Evolutionary conservation across 2,113 vertebrate genomes (phyloP).

Genomic region (Larimichthys crocea): DNA sequence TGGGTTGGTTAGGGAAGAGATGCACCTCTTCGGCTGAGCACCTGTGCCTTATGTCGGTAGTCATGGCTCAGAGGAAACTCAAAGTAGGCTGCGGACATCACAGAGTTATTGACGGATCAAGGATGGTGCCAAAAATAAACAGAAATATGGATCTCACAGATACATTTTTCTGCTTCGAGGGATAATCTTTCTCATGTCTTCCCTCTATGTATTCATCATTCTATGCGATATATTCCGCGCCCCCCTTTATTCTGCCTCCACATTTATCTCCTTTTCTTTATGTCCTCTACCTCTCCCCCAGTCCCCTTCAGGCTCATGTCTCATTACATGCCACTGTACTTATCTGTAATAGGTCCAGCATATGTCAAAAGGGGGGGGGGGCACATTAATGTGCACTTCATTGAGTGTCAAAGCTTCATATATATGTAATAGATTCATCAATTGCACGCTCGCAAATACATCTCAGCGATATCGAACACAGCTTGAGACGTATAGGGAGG

Average conservation of each 20-base stretch:
- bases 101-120: conserved; percentile 27
- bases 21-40: background rate
- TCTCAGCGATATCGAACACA: conserved; percentile 25
- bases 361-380: conserved; percentile 8
- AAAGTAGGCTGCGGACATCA: background rate
- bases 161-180: background rate
- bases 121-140: conserved; percentile 23
- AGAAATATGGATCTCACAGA: conserved; percentile 27
- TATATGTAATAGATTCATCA: conserved; percentile 36
- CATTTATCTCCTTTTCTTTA: background rate
- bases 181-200: background rate
- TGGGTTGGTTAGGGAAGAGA: background rate
- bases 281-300: background rate
- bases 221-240: background rate
- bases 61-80: background rate
- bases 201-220: conserved; percentile 1
- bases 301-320: background rate
- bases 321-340: conserved; percentile 27
- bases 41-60: background rate
- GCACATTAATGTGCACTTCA: conserved; percentile 30
- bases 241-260: background rate
- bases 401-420: conserved; percentile 42
- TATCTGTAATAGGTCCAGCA: conserved; percentile 17
- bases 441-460: conserved; percentile 20
- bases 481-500: conserved; percentile 24